A percentile compares a stretch with the other conserved stretches of the same genome.
Evolutionary conservation across 2,113 vertebrate species (phyloP).

Genomic region (Marcusenius ussheri): DNA sequence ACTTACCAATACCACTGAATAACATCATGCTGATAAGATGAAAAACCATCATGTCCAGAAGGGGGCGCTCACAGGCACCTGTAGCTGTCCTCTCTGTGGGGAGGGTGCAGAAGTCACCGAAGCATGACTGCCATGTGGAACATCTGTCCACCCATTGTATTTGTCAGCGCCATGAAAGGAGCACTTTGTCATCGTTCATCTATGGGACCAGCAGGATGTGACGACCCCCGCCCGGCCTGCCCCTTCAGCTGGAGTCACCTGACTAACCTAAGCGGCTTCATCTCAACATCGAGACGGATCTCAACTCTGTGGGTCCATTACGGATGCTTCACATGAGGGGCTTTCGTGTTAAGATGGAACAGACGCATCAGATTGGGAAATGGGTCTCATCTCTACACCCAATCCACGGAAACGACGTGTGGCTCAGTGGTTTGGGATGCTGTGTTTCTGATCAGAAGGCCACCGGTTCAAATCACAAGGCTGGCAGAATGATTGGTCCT

Average conservation of each 20-base stretch:
- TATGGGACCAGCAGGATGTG: conserved; percentile 37
- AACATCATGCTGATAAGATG: not conserved
- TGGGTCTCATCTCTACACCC: not conserved
- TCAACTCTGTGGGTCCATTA: not conserved
- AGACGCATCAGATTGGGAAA: not conserved
- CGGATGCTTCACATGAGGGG: not conserved
- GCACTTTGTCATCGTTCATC: conserved; percentile 99
- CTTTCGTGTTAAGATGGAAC: not conserved
- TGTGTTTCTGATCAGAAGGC: not conserved
- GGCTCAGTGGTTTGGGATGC: not conserved
- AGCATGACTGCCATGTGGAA: not conserved
- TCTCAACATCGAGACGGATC: not conserved
- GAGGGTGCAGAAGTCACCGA: not conserved
- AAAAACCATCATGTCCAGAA: not conserved
- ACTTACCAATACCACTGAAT: not conserved
- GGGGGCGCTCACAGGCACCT: not conserved
- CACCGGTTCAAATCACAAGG: not conserved
- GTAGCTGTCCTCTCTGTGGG: not conserved
- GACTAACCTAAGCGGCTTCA: not conserved
- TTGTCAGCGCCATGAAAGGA: conserved; percentile 72
- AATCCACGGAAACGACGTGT: not conserved
- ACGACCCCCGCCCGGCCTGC: not conserved
- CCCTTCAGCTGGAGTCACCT: not conserved
- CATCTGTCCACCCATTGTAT: conserved; percentile 66
- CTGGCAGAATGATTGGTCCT: not conserved